Evolutionary conservation across 2,888 invertebrate species (phyloP).

Genomic region (Pyrrhia umbra): DNA sequence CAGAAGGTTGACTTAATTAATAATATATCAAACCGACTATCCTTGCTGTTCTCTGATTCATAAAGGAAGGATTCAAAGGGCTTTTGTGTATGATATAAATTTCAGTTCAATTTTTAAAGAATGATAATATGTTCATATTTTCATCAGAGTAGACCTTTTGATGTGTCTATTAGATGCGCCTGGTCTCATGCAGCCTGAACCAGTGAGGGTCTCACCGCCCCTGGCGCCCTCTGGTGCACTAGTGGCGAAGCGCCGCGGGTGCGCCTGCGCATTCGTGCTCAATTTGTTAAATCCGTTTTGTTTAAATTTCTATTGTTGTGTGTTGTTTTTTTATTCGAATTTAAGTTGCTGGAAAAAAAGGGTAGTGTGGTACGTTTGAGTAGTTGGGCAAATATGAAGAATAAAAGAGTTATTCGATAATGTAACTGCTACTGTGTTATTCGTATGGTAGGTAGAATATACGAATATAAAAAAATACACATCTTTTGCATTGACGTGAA

Average conservation of each 20-base stretch:
- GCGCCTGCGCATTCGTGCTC: conserved; percentile 58
- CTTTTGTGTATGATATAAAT: background rate
- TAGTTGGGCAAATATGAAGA: conserved; percentile 37
- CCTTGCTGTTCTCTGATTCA: background rate
- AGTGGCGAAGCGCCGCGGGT: conserved; percentile 59
- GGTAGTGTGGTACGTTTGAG: conserved; percentile 38
- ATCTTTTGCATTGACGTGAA: no score
- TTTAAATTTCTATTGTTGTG: conserved; percentile 59
- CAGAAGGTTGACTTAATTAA: conserved; percentile 25
- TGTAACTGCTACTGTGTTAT: conserved; percentile 35
- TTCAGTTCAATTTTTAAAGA: no score
- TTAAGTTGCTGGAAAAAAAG: conserved; percentile 58
- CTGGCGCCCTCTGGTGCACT: conserved; percentile 65
- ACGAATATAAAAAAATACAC: background rate
- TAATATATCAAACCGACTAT: no score
- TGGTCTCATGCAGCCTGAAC: conserved; percentile 6
- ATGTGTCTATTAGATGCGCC: background rate
- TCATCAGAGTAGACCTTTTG: conserved; percentile 5
- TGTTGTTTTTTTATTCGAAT: conserved; percentile 62
- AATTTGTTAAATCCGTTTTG: conserved; percentile 59
- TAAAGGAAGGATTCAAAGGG: background rate
- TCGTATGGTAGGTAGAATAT: background rate
- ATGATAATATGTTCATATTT: background rate
- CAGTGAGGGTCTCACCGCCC: conserved; percentile 58
- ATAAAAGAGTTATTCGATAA: conserved; percentile 24